Percentiles rank a stretch among this genome's conserved stretches.
These are phyloP conservation scores for Odontamblyopus rebecca DNA, from an alignment of 2,797 vertebrate genomes.

Conservation along the genomic window DNA sequence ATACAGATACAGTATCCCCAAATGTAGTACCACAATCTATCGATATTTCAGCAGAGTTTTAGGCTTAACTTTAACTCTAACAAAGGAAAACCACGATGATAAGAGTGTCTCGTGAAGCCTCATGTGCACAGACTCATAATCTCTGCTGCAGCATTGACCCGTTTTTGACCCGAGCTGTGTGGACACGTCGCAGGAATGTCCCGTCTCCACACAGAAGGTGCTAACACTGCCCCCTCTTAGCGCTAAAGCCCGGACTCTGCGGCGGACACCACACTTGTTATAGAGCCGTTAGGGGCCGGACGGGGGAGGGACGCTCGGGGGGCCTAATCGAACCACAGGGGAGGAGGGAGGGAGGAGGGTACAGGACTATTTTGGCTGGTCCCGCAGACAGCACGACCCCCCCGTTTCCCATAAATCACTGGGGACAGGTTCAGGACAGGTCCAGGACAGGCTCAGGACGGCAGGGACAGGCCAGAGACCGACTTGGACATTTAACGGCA, in stretches of 20 bases:
- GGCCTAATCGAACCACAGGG: slow-evolving; percentile 25
- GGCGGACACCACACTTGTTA: slow-evolving; percentile 27
- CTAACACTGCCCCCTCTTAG: slow-evolving; percentile 25
- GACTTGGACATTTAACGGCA: slow-evolving; percentile 19
- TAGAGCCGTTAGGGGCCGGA: slow-evolving; percentile 13
- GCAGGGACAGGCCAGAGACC: slow-evolving; percentile 22
- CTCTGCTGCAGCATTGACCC: slow-evolving; percentile 11
- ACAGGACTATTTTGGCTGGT: slow-evolving; percentile 48
- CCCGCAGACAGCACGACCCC: slow-evolving; percentile 36
- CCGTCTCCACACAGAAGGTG: not conserved
- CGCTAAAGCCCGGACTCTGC: slow-evolving; percentile 15
- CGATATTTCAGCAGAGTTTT: too few species aligned
- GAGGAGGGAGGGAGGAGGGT: not conserved
- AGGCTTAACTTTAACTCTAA: too few species aligned
- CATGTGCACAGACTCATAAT: too few species aligned
- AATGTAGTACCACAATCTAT: too few species aligned
- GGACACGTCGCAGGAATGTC: slow-evolving; percentile 20
- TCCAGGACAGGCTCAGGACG: slow-evolving; percentile 29
- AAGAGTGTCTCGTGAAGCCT: too few species aligned
- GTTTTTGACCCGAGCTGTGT: slow-evolving; percentile 28
- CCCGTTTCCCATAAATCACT: slow-evolving; percentile 46
- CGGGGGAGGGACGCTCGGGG: slow-evolving; percentile 12
- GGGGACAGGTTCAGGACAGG: not conserved
- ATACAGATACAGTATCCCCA: too few species aligned
- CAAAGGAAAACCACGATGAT: too few species aligned